Evolutionary conservation across 2,888 invertebrate genomes (phyloP).

Genomic region (Mythimna pallens): DNA sequence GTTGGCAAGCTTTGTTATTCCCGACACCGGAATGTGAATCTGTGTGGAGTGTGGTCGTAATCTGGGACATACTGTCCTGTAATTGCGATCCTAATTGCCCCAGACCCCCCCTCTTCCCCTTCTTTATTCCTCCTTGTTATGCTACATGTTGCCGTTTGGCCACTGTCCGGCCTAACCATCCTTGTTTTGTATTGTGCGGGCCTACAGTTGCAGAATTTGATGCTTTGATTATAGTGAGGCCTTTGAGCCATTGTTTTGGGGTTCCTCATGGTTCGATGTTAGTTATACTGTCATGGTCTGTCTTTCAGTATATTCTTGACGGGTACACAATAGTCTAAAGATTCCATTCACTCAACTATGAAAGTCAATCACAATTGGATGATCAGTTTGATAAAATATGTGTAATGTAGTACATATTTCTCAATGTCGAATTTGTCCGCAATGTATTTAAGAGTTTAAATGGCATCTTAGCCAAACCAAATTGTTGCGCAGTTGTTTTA

Average conservation of each 20-base stretch:
- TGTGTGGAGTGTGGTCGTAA: conserved; percentile 84
- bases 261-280: conserved; percentile 11
- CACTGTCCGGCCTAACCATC: conserved; percentile 29
- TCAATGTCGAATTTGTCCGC: background rate
- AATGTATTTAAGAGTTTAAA: too few relatives aligned
- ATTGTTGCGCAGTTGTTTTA: too few relatives aligned
- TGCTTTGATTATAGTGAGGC: conserved; percentile 52
- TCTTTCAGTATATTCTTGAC: conserved; percentile 7
- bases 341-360: background rate
- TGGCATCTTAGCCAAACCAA: too few relatives aligned
- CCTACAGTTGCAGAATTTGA: conserved; percentile 56
- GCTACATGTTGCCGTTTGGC: conserved; percentile 53
- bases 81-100: conserved; percentile 90
- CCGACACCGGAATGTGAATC: conserved; percentile 82
- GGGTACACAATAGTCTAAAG: background rate
- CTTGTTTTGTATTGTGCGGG: conserved; percentile 50
- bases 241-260: conserved; percentile 32
- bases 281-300: conserved; percentile 16
- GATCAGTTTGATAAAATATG: too few relatives aligned
- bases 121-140: conserved; percentile 77
- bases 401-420: too few relatives aligned
- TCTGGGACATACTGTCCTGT: conserved; percentile 90
- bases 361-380: background rate
- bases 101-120: conserved; percentile 69
- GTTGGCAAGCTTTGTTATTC: conserved; percentile 88